Base-by-base conservation (phyloP, 1,140 invertebrate species). In the Ips nitidus region DNA sequence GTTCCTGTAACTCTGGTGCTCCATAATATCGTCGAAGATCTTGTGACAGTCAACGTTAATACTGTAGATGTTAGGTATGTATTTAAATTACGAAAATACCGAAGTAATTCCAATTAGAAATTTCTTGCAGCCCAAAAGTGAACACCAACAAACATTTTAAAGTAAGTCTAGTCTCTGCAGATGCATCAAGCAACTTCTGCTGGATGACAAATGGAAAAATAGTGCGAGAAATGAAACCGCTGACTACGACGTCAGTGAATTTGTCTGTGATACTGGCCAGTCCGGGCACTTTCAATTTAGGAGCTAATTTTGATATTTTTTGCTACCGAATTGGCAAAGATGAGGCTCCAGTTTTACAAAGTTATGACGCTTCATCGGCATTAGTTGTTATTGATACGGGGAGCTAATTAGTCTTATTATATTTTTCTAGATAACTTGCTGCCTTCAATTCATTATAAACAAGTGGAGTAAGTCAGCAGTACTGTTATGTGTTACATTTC, bases 1-100 rank as follows among this genome's bases (percentile, higher is more conserved):
- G 80, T 86, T 60, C 85, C 84, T 41, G 80, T 86, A 3, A 81
- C 80, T 58, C 78, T 86, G 45, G 81, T 85, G 63, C 76, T 86
- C 53, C 80, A 81, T 71, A 81, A 75, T 56, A 64, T 74, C 57
- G 68, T 75, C 42, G 74, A 74, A 8, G 56, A 75, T 57, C 64
- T 59, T 5, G 56, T 79, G 62, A 43, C 64, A 61, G 74, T 81
- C 36, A 77, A 73, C n/a, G 62, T 81, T 22, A 77, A 79, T 67
- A 80, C 78, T 8, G 53, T 74, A 52, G 74, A 74, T 45, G 66
- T 69, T 47, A 79, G 78, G 78, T 79, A 69, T 55, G 66, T 71
- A 45, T 37, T 40, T 41, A 42, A 36, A 41, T 42, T 41, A 41
- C 38, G n/a, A 8, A n/a, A 42, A 22, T 22, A 50, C 22, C 7